These are phyloP conservation scores for Nowickia ferox DNA, from an alignment of 2,888 invertebrate genomes.

Conservation along the genomic window DNA sequence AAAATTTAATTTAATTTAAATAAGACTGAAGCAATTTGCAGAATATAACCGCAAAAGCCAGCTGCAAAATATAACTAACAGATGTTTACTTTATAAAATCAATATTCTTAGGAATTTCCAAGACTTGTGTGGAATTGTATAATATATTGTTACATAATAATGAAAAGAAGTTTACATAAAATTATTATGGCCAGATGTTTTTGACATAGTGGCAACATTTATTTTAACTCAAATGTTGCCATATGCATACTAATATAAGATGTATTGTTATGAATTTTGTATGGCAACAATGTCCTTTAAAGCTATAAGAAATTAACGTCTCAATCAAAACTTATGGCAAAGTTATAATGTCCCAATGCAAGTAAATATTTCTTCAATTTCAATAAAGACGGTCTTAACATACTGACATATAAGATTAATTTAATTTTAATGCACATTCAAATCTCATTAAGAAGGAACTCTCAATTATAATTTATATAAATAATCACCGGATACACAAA, in stretches of 20 bases:
- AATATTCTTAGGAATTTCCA: conserved; percentile 9
- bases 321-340: neutral
- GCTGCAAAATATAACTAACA: conserved; percentile 8
- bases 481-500: neutral
- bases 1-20: neutral
- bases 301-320: too few species aligned
- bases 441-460: neutral
- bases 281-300: too few species aligned
- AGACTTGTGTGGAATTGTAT: neutral
- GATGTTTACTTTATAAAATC: conserved; percentile 4
- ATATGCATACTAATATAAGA: neutral
- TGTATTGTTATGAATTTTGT: neutral
- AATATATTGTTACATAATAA: neutral
- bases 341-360: neutral
- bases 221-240: neutral
- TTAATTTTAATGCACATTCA: conserved; percentile 12
- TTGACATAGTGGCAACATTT: neutral
- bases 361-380: neutral
- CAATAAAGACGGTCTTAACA: neutral
- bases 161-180: neutral
- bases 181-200: too few species aligned
- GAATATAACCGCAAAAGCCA: conserved; percentile 17
- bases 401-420: neutral
- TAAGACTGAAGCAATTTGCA: conserved; percentile 6
- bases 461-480: neutral